Evolutionary conservation across 2,113 vertebrate species (phyloP), one percentile per base, ranked within the genome.

Genomic region (Sander vitreus): DNA sequence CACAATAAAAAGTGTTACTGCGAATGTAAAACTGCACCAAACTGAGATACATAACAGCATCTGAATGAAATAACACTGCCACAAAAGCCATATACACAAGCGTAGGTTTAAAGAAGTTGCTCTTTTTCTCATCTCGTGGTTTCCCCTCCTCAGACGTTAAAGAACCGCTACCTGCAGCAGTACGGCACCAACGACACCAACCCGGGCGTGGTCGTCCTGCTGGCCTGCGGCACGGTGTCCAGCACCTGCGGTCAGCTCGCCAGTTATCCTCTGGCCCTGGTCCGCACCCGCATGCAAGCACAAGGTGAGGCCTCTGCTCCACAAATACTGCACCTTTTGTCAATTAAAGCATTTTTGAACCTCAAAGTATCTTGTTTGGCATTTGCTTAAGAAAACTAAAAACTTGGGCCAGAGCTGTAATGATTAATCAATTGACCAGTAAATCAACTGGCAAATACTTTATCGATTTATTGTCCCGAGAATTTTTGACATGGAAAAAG

Each of bases 221-320:
- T 99, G 92, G 97, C 97, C 57, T 99, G 98, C 27, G 98, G 98
- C 66, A 98, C 98, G 23, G 96, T 97, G 47, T 99, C 98, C 73
- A 99, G 98, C 84, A 98, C 97, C 21, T 99, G 98, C 11, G 98
- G 98, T 3, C 97, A 99, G 85, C 96, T 99, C 2, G 97, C 98
- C 87, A 99, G 97, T 79, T 99, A 99, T 87, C 98, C 98, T 0
- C 93, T 99, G 72, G 98, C 98, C 33, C 95, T 99, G 0, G 92
- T 99, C 79, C 96, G 98, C 66, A 99, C 98, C 6, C 97, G 98
- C 50, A 99, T 99, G 97, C 98, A 99, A 87, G 98, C 98, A 0
- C 97, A 98, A 96, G 98, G 98, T 99, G 91, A 96, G 95, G 0
- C 45, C 1, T 21, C 2, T 55, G n/a, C 58, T 33, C 27, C 48